phyloP scores from a whole-genome alignment of 2,888 invertebrate species.

The Bimastos eiseni region DNA sequence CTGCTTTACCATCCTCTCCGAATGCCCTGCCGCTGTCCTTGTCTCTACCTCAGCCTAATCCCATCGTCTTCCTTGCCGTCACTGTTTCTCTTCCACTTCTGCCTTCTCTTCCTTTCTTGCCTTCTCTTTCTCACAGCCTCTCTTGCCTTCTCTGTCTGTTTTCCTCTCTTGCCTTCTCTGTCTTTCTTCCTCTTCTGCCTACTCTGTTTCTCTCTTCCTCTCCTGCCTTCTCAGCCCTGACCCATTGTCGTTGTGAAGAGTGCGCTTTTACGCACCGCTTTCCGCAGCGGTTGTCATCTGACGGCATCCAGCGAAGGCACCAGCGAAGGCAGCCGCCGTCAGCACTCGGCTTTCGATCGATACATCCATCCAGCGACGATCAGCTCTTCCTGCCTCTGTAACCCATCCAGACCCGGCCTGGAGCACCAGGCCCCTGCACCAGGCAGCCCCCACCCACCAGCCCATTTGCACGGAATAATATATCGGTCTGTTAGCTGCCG shows the following conservation, averaged over 20 bases:
- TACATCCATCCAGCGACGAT: constrained; percentile 6
- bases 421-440: not conserved
- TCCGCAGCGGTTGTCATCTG: not conserved
- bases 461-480: constrained; percentile 7
- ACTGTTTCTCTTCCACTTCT: no score
- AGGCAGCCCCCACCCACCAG: not conserved
- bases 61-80: no score
- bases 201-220: not conserved
- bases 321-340: not conserved
- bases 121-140: not conserved
- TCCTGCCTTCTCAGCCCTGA: not conserved
- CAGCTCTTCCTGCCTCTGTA: not conserved
- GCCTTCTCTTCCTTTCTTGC: no score
- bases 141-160: no score
- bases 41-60: not conserved
- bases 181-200: no score
- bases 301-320: not conserved
- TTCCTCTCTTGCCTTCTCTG: no score
- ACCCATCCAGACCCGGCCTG: not conserved
- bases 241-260: not conserved
- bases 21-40: not conserved
- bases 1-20: not conserved
- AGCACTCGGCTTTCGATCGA: not conserved
- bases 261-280: not conserved
- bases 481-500: not conserved